Evolutionary conservation across 2,797 vertebrate species (phyloP).

Genomic region (Melanotaenia nigrans): DNA sequence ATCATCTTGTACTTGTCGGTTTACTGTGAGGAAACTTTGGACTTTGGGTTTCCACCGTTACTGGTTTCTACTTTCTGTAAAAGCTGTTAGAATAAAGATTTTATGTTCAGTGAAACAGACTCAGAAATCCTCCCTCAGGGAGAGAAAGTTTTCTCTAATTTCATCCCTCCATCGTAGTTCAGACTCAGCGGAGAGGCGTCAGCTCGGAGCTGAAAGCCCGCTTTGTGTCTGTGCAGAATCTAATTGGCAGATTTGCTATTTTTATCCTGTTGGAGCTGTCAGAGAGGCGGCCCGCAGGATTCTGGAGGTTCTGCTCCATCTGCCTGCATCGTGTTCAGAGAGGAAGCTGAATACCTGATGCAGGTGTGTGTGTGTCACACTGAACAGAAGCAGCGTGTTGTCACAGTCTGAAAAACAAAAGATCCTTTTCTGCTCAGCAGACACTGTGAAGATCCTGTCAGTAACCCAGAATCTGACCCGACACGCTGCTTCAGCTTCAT

Average conservation of each 20-base stretch:
- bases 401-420: slow-evolving; percentile 7
- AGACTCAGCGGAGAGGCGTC: slow-evolving; percentile 6
- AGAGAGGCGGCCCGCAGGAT: slow-evolving; percentile 19
- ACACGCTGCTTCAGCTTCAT: too few species aligned
- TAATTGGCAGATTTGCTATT: slow-evolving; percentile 50
- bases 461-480: not conserved
- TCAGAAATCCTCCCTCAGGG: not conserved
- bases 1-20: too few species aligned
- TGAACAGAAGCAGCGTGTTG: not conserved
- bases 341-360: slow-evolving; percentile 16
- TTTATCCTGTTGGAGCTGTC: slow-evolving; percentile 33
- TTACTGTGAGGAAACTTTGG: too few species aligned
- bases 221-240: not conserved
- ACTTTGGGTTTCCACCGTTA: too few species aligned
- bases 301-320: slow-evolving; percentile 20
- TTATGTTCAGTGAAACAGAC: too few species aligned
- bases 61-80: too few species aligned
- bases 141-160: not conserved
- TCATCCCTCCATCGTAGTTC: not conserved
- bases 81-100: too few species aligned
- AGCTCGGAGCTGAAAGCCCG: not conserved
- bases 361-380: not conserved
- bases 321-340: not conserved
- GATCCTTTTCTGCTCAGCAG: slow-evolving; percentile 4
- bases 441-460: not conserved